Conservation (phyloP, 2,797 vertebrate species). For the Eutrigla gurnardus region DNA sequence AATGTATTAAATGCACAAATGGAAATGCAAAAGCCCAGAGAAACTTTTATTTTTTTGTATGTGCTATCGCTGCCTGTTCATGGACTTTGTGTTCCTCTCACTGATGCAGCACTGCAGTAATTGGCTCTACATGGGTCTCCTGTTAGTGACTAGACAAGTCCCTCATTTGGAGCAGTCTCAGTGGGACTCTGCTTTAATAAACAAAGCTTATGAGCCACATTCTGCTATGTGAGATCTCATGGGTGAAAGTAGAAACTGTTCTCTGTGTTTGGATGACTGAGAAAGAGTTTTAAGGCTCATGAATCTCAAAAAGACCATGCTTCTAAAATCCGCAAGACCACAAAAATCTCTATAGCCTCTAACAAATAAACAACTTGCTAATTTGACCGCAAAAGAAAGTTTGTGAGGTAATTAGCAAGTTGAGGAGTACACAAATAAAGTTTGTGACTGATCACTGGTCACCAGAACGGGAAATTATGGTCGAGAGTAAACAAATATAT, state of each 20-base stretch:
- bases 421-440: not conserved
- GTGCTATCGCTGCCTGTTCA: slow-evolving; percentile 4
- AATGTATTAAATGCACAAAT: slow-evolving; percentile 3
- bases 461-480: not conserved
- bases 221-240: slow-evolving; percentile 11
- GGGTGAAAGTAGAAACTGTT: not conserved
- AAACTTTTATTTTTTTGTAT: not conserved
- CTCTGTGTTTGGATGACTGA: slow-evolving; percentile 19
- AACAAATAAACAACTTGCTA: slow-evolving; percentile 9
- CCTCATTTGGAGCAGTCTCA: slow-evolving; percentile 4
- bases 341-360: slow-evolving; percentile 1
- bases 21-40: not conserved
- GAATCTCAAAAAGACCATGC: slow-evolving; percentile 16
- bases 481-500: not conserved
- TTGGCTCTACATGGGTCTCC: slow-evolving; percentile 35
- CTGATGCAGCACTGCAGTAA: slow-evolving; percentile 40
- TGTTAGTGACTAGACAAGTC: slow-evolving; percentile 2
- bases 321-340: slow-evolving; percentile 12
- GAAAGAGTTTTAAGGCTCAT: not conserved
- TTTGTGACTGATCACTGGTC: not conserved
- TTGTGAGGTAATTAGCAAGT: not conserved
- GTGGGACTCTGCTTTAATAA: slow-evolving; percentile 28
- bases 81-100: slow-evolving; percentile 27
- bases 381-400: not conserved
- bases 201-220: slow-evolving; percentile 22